phyloP scores from a whole-genome alignment of 2,113 vertebrate species.

The Phyllopteryx taeniolatus region DNA sequence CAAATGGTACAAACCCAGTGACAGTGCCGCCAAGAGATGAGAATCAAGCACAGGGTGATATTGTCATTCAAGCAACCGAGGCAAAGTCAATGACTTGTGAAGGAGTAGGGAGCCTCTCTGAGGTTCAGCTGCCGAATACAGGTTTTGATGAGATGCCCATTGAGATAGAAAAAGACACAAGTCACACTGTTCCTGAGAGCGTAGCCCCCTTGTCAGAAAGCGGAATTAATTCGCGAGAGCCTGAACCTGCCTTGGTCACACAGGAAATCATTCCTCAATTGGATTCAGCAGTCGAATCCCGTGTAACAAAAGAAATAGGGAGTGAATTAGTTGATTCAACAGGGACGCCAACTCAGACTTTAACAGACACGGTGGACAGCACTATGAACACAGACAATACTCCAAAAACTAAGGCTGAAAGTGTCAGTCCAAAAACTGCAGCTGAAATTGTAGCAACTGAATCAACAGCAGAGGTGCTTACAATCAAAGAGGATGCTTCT shows the following conservation, averaged over 20 bases:
- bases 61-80: constrained; percentile 22
- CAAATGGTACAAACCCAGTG: constrained; percentile 6
- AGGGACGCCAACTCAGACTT: constrained; percentile 6
- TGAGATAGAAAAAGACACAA: constrained; percentile 34
- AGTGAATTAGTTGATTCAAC: constrained; percentile 10
- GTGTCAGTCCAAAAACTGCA: background rate
- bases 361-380: constrained; percentile 6
- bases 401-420: constrained; percentile 6
- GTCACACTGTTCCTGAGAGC: constrained; percentile 20
- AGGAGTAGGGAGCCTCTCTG: constrained; percentile 19
- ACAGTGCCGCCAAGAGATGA: constrained; percentile 20
- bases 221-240: constrained; percentile 26
- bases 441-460: constrained; percentile 17
- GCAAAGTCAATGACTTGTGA: constrained; percentile 22
- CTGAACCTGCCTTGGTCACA: constrained; percentile 11
- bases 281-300: constrained; percentile 11
- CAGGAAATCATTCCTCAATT: constrained; percentile 16
- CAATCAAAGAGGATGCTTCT: background rate
- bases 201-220: constrained; percentile 29
- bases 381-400: background rate
- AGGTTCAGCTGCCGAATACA: constrained; percentile 16
- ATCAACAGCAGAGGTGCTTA: constrained; percentile 2
- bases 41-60: constrained; percentile 16
- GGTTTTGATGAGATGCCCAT: constrained; percentile 38
- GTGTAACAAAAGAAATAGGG: constrained; percentile 23